phyloP scores from a whole-genome alignment of 2,113 vertebrate species.

The Ictalurus furcatus region DNA sequence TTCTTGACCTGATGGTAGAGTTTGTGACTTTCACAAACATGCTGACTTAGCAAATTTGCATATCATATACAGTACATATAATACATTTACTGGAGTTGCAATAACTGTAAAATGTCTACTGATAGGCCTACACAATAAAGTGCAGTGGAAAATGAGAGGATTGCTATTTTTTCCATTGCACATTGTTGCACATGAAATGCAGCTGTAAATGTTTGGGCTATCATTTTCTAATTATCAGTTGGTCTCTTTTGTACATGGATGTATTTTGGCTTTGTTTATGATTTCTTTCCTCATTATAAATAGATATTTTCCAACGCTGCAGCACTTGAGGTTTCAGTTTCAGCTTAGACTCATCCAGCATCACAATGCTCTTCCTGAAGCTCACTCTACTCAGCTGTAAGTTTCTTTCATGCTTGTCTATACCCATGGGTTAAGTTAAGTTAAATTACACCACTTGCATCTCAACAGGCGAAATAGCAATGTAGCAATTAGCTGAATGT shows the following conservation, averaged over 20 bases:
- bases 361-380: neutral
- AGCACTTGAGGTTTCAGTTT: neutral
- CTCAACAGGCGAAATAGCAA: neutral
- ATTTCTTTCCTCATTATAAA: neutral
- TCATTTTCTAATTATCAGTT: no score
- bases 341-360: neutral
- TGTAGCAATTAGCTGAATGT: no score
- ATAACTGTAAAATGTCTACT: neutral
- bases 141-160: no score
- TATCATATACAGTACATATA: neutral
- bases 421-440: neutral
- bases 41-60: neutral
- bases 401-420: neutral
- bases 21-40: neutral
- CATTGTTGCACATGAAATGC: neutral
- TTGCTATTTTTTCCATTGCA: neutral
- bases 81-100: neutral
- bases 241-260: neutral
- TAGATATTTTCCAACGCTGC: neutral
- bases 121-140: neutral
- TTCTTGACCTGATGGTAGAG: no score
- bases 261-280: neutral
- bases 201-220: neutral
- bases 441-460: neutral
- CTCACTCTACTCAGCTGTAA: neutral